phyloP scores from a whole-genome alignment of 2,113 vertebrate species.

The Poicephalus gulielmi region DNA sequence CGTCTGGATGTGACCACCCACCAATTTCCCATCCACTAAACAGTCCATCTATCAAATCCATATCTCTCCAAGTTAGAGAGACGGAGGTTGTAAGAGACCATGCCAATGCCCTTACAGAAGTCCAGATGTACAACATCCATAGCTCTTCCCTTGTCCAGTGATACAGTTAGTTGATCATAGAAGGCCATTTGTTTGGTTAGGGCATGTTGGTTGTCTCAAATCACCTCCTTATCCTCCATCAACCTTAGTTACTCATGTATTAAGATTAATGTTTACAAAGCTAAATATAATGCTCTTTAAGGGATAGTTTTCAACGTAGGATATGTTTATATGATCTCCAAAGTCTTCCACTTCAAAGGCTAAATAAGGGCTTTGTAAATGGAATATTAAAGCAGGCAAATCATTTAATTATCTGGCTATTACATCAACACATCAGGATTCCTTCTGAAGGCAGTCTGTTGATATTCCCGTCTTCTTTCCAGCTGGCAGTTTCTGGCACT shows the following conservation, averaged over 20 bases:
- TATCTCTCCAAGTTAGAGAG: background rate
- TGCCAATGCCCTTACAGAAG: background rate
- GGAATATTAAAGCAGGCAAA: conserved; percentile 62
- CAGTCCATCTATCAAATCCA: background rate
- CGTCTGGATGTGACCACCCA: background rate
- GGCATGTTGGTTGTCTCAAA: background rate
- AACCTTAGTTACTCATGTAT: conserved; percentile 8
- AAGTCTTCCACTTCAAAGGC: conserved; percentile 72
- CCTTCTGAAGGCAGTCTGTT: conserved; percentile 75
- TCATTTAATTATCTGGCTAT: conserved; percentile 72
- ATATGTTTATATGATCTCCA: conserved; percentile 76
- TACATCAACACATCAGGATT: conserved; percentile 75
- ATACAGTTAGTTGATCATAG: background rate
- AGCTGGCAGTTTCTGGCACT: conserved; percentile 57
- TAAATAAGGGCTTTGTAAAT: conserved; percentile 74
- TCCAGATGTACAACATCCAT: background rate
- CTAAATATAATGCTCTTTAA: conserved; percentile 44
- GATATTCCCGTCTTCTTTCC: conserved; percentile 57
- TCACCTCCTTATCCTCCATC: background rate
- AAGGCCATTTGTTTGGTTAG: rapidly evolving
- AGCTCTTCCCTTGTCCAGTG: background rate
- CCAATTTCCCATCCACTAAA: background rate
- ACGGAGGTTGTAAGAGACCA: background rate
- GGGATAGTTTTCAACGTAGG: conserved; percentile 48
- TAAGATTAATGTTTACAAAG: conserved; percentile 59